Conservation (phyloP, 1,140 invertebrate genomes). For the Drosophila funebris region DNA sequence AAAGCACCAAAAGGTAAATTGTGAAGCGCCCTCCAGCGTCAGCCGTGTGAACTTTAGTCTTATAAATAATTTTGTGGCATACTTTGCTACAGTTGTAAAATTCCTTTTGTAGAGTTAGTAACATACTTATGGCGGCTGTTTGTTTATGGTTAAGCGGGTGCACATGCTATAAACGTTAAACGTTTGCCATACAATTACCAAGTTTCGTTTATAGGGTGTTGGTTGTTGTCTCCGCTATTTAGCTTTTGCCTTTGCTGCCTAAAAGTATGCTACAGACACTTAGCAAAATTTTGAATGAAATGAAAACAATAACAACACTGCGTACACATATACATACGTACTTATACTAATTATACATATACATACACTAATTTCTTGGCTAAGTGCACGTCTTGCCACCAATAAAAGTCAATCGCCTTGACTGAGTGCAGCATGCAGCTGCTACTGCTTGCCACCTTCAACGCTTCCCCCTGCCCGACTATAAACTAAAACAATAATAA, state of each 20-base stretch:
- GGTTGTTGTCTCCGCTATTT: background rate
- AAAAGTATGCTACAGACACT: background rate
- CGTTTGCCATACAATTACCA: background rate
- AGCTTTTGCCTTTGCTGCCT: background rate
- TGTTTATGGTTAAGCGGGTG: background rate
- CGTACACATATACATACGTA: background rate
- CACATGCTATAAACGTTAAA: background rate
- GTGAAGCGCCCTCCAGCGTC: slow-evolving; percentile 4
- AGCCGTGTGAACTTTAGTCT: background rate
- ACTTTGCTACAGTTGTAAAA: background rate
- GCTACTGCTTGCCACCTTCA: background rate
- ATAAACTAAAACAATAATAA: slow-evolving; percentile 32
- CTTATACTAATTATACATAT: background rate
- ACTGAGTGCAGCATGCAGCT: slow-evolving; percentile 21
- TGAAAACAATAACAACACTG: background rate
- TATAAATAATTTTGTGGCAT: background rate
- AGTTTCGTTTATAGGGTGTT: background rate
- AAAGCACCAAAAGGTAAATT: no score
- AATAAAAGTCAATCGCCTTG: slow-evolving; percentile 19
- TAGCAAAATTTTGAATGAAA: background rate
- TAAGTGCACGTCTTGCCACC: slow-evolving; percentile 2
- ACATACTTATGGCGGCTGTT: background rate
- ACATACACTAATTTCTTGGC: background rate
- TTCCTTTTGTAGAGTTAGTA: slow-evolving; percentile 4
- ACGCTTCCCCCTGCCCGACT: background rate